Evolutionary conservation across 2,113 vertebrate genomes (phyloP).

Genomic region (Probosciger aterrimus): DNA sequence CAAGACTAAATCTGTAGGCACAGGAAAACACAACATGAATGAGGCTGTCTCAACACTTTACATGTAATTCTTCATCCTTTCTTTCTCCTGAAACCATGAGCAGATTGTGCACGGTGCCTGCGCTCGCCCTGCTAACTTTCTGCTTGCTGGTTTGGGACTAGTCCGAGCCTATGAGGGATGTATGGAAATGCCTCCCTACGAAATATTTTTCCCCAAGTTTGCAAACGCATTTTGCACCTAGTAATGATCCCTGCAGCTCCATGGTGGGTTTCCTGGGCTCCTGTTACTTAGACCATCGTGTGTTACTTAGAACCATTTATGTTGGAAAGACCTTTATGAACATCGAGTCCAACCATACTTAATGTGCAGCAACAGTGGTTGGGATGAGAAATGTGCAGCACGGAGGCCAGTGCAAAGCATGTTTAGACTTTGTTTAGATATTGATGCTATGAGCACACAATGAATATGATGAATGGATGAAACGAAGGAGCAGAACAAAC

Average conservation of each 20-base stretch:
- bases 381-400: background rate
- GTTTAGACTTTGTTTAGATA: background rate
- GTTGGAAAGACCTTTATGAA: background rate
- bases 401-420: background rate
- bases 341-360: fast-evolving
- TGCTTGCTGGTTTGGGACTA: background rate
- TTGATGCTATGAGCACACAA: background rate
- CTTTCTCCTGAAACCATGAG: background rate
- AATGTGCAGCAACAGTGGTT: fast-evolving
- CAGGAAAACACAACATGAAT: background rate
- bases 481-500: background rate
- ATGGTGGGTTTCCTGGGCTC: background rate
- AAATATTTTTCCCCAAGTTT: background rate
- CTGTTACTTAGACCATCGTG: background rate
- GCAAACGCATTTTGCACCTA: background rate
- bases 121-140: fast-evolving
- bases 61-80: background rate
- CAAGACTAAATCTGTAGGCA: background rate
- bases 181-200: background rate
- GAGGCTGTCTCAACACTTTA: background rate
- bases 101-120: background rate
- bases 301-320: background rate
- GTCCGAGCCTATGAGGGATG: background rate
- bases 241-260: fast-evolving
- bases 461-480: background rate